A percentile compares a stretch with the other conserved stretches of the same genome.
phyloP scores from a whole-genome alignment of 2,888 invertebrate species.

The Gymnocheta viridis region DNA sequence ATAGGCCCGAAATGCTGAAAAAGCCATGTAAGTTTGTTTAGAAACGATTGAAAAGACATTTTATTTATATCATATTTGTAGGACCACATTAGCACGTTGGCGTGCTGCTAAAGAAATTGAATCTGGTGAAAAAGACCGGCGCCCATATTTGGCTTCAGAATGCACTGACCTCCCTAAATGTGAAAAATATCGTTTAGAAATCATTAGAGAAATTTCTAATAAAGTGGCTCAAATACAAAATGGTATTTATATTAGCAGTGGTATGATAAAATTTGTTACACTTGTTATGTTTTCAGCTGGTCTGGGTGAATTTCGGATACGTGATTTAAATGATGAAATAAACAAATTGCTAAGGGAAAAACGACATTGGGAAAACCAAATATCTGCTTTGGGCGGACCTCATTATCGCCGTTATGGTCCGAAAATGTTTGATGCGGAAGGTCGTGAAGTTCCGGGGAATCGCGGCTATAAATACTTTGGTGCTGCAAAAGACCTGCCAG shows the following conservation, averaged over 20 bases:
- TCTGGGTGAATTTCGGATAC: slow-evolving; percentile 98
- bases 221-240: slow-evolving; percentile 99
- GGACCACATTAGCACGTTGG: slow-evolving; percentile 99
- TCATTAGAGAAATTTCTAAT: slow-evolving; percentile 97
- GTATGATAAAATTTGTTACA: neutral
- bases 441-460: slow-evolving; percentile 98
- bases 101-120: slow-evolving; percentile 97
- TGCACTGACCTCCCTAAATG: slow-evolving; percentile 95
- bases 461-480: slow-evolving; percentile 99
- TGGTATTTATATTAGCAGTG: slow-evolving; percentile 83
- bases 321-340: slow-evolving; percentile 99
- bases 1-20: slow-evolving; percentile 98
- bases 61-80: slow-evolving; percentile 54
- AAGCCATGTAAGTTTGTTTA: slow-evolving; percentile 92
- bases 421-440: slow-evolving; percentile 95
- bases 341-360: slow-evolving; percentile 98
- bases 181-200: slow-evolving; percentile 98
- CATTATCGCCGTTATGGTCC: slow-evolving; percentile 96
- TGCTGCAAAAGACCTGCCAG: slow-evolving; percentile 98
- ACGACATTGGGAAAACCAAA: slow-evolving; percentile 98
- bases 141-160: slow-evolving; percentile 97
- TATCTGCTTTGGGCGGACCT: slow-evolving; percentile 96
- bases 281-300: slow-evolving; percentile 86
- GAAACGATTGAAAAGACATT: neutral
- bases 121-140: slow-evolving; percentile 91